These are phyloP conservation scores for Neocrepidodera transversa DNA, from an alignment of 2,888 invertebrate genomes.

Conservation along the genomic window DNA sequence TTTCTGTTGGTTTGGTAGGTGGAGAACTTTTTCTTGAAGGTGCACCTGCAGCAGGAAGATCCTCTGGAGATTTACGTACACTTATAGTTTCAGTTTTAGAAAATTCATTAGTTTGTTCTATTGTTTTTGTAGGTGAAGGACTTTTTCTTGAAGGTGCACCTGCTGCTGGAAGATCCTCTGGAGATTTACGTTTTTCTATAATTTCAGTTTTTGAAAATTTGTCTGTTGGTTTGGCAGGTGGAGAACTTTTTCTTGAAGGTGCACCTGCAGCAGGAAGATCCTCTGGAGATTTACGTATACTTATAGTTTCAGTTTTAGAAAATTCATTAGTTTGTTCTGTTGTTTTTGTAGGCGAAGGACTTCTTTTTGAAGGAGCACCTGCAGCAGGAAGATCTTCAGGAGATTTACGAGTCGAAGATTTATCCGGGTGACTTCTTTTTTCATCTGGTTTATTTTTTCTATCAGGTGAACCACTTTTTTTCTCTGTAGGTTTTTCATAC, in stretches of 20 bases:
- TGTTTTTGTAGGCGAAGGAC: neutral
- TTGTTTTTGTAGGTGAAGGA: neutral
- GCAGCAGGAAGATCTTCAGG: neutral
- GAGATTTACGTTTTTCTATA: neutral
- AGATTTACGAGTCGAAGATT: neutral
- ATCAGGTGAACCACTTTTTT: slow-evolving; percentile 4
- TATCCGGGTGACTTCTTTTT: neutral
- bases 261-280: slow-evolving; percentile 25
- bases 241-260: slow-evolving; percentile 4
- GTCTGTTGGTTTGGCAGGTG: too few relatives aligned
- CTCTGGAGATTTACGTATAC: too few relatives aligned
- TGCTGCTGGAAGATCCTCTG: slow-evolving; percentile 35
- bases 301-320: neutral
- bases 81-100: too few relatives aligned
- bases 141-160: slow-evolving; percentile 24
- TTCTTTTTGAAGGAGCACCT: neutral
- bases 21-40: slow-evolving; percentile 6
- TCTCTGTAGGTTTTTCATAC: slow-evolving; percentile 49
- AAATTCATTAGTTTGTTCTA: too few relatives aligned
- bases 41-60: slow-evolving; percentile 24
- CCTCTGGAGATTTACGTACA: too few relatives aligned
- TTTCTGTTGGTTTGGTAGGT: too few relatives aligned
- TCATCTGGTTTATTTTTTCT: slow-evolving; percentile 2
- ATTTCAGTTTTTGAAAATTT: too few relatives aligned
- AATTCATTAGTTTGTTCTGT: neutral